These are phyloP conservation scores for Coendou prehensilis DNA, from an alignment of 2,797 vertebrate genomes.

Conservation along the genomic window DNA sequence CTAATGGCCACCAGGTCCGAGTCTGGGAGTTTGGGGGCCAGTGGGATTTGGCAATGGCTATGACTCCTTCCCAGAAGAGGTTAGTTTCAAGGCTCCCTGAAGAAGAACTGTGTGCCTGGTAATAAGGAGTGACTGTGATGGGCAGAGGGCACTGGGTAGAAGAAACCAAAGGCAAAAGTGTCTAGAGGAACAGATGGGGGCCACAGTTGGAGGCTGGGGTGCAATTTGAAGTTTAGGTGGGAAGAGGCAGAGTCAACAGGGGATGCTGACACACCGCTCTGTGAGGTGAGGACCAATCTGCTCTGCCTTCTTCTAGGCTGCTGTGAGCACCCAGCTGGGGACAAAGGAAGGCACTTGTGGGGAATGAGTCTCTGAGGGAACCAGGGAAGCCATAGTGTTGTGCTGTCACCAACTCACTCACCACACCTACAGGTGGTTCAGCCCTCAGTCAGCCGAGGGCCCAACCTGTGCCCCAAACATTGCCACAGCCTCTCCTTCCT, in stretches of 20 bases:
- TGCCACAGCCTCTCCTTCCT: background rate
- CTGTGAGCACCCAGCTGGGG: background rate
- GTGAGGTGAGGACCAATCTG: fast-evolving
- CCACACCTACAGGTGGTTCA: background rate
- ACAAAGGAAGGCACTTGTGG: background rate
- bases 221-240: background rate
- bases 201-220: background rate
- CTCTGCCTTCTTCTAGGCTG: background rate
- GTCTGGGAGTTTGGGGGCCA: background rate
- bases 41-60: no score
- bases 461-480: fast-evolving
- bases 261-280: fast-evolving
- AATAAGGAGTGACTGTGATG: background rate
- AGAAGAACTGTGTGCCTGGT: background rate
- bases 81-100: background rate
- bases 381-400: background rate
- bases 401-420: background rate
- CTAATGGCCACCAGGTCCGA: fast-evolving
- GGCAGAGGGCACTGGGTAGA: fast-evolving
- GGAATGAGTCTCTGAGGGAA: background rate
- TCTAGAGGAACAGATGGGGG: background rate
- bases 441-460: background rate
- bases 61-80: background rate
- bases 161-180: background rate
- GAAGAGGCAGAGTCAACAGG: background rate